Percentiles rank a stretch among this genome's conserved stretches.
phyloP scores from a whole-genome alignment of 1,140 invertebrate genomes.

The Aphaenogaster floridana region DNA sequence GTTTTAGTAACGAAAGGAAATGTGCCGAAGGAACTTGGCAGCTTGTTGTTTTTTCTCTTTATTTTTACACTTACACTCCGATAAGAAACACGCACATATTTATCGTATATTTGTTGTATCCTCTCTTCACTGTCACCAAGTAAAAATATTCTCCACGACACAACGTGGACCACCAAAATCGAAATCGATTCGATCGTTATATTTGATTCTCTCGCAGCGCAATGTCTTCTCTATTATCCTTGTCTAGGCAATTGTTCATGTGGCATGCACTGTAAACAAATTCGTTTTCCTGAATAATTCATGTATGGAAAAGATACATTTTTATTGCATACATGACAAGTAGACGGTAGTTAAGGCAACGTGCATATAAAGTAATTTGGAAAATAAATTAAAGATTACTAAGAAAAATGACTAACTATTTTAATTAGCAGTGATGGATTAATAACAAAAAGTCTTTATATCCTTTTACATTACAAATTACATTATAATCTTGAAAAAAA shows the following conservation, averaged over 20 bases:
- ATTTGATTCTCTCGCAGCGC: not conserved
- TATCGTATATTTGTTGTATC: not conserved
- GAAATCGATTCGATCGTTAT: not conserved
- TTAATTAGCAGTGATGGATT: conserved; percentile 7
- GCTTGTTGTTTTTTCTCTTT: not conserved
- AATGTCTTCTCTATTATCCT: not conserved
- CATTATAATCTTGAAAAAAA: not conserved
- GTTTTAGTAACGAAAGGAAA: not conserved
- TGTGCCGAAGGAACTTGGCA: not conserved
- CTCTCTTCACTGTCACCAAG: not conserved
- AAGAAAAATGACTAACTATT: not conserved
- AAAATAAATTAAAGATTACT: not conserved
- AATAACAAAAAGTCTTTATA: not conserved
- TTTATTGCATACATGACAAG: not conserved
- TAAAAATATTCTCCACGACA: not conserved
- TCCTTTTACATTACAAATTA: not conserved
- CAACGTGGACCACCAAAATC: not conserved
- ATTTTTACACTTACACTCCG: conserved; percentile 13
- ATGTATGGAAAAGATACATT: conserved; percentile 22
- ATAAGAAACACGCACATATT: conserved; percentile 24
- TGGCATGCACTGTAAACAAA: conserved; percentile 6
- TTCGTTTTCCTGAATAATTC: conserved; percentile 31
- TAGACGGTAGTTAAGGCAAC: no score
- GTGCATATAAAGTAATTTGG: not conserved
- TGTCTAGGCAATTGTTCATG: not conserved